Conservation (phyloP, 2,888 invertebrate species). For the Gnatocerus cornutus region DNA sequence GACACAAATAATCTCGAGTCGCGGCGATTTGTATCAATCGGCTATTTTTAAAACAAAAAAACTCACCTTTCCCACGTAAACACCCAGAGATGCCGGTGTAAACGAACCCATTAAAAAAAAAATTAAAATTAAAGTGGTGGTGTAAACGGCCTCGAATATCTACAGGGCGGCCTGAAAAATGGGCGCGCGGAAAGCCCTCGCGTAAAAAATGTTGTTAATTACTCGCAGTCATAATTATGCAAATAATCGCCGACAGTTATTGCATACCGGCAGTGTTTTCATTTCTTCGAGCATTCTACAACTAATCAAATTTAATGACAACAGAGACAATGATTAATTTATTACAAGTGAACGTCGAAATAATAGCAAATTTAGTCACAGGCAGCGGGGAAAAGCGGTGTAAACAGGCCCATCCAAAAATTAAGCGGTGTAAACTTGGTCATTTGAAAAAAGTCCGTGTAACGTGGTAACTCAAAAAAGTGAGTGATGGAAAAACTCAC, state of each 20-base stretch:
- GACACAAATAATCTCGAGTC: not conserved
- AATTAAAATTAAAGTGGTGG: too few species aligned
- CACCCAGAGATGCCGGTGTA: too few species aligned
- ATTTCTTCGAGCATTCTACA: conserved; percentile 30
- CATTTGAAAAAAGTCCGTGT: too few species aligned
- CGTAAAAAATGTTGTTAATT: conserved; percentile 27
- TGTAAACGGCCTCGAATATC: too few species aligned
- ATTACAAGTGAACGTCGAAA: conserved; percentile 18
- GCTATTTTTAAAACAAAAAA: too few species aligned
- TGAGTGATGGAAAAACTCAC: conserved; percentile 73
- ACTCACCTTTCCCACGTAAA: too few species aligned
- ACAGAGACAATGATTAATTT: conserved; percentile 37
- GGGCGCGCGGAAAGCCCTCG: not conserved
- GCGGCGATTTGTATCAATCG: too few species aligned
- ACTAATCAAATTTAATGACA: conserved; percentile 39
- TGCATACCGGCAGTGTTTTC: conserved; percentile 31
- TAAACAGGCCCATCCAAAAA: too few species aligned
- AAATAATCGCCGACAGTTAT: conserved; percentile 35
- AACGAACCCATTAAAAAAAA: too few species aligned
- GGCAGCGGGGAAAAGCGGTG: too few species aligned
- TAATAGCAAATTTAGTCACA: conserved; percentile 17
- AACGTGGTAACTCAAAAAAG: not conserved
- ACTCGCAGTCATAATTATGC: conserved; percentile 28
- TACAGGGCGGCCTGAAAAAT: too few species aligned
- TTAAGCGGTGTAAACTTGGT: too few species aligned